A percentile compares a stretch with the other conserved stretches of the same genome.
These are phyloP conservation scores for Copidosoma aretas DNA, from an alignment of 2,888 invertebrate species.

Conservation along the genomic window DNA sequence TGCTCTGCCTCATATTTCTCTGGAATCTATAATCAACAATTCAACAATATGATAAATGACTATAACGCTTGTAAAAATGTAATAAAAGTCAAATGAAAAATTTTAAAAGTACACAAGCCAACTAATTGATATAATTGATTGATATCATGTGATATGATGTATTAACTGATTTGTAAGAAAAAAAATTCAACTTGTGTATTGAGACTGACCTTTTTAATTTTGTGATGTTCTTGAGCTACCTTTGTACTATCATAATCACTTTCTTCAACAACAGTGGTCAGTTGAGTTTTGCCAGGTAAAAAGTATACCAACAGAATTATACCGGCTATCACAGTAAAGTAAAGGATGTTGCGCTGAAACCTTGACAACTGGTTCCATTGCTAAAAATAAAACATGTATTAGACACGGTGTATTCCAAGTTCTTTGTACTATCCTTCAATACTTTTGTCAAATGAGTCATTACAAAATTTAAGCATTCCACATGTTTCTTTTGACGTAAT, in stretches of 20 bases:
- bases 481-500: not conserved
- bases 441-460: not conserved
- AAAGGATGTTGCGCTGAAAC: conserved; percentile 79
- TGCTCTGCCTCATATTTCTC: conserved; percentile 58
- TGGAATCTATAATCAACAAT: conserved; percentile 45
- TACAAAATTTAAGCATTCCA: not conserved
- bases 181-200: not conserved
- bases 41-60: not conserved
- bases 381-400: conserved; percentile 65
- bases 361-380: conserved; percentile 87
- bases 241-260: conserved; percentile 51
- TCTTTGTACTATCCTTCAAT: too few species aligned
- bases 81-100: not conserved
- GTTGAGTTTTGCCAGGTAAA: conserved; percentile 64
- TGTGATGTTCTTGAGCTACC: conserved; percentile 48
- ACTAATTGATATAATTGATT: too few species aligned
- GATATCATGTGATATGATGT: too few species aligned
- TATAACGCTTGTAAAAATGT: conserved; percentile 5
- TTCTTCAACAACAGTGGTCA: conserved; percentile 54
- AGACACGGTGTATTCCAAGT: too few species aligned
- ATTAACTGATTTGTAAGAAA: too few species aligned
- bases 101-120: not conserved
- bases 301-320: conserved; percentile 69
- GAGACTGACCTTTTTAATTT: conserved; percentile 47
- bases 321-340: conserved; percentile 68